phyloP scores from a whole-genome alignment of 2,888 invertebrate genomes.

The Nemotelus pantherinus region DNA sequence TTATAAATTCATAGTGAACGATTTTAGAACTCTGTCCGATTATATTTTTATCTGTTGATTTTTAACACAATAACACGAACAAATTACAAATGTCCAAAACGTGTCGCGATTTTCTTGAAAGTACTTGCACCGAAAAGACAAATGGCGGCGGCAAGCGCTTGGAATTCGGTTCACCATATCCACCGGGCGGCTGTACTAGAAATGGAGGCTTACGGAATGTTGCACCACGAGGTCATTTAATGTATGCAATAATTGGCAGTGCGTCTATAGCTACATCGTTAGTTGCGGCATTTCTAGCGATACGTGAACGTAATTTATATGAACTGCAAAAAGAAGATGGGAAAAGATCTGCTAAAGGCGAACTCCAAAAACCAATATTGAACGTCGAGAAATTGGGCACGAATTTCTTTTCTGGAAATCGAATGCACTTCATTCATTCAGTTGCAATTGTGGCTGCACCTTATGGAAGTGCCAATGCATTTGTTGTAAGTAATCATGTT shows the following conservation, averaged over 20 bases:
- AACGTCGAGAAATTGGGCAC: neutral
- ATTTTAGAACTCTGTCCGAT: neutral
- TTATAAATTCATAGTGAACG: neutral
- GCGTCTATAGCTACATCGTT: neutral
- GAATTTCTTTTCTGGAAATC: conserved; percentile 5
- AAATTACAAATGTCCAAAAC: neutral
- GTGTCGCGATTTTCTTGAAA: conserved; percentile 2
- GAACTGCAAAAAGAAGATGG: neutral
- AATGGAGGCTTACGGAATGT: neutral
- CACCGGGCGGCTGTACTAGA: neutral
- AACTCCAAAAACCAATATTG: neutral
- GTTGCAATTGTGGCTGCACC: conserved; percentile 23
- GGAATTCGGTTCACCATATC: neutral
- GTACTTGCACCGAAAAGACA: neutral
- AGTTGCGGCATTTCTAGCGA: neutral
- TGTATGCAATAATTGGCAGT: neutral
- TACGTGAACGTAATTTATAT: neutral
- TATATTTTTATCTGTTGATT: neutral
- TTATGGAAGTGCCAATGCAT: neutral
- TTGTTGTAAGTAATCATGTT: neutral
- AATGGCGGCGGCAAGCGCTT: neutral
- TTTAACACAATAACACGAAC: neutral
- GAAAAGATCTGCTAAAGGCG: neutral
- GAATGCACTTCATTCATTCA: conserved; percentile 2
- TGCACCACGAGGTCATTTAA: neutral